A percentile compares a stretch with the other conserved stretches of the same genome.
These are phyloP conservation scores for Corythaeola cristata DNA, from an alignment of 2,113 vertebrate species.

Conservation along the genomic window DNA sequence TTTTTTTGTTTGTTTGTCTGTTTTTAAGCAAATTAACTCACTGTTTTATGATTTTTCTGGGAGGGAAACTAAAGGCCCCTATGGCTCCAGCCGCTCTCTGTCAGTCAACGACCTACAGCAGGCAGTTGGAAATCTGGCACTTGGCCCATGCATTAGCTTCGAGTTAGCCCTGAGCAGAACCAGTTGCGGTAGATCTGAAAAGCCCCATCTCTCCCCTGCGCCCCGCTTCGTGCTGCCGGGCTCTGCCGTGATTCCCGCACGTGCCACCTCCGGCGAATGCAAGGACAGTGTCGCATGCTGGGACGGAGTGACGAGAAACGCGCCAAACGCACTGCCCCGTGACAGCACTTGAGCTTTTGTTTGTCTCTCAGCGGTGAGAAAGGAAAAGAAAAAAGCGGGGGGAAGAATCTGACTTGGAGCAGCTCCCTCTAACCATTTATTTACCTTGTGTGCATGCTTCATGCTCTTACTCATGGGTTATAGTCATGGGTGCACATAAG, in stretches of 20 bases:
- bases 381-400: not conserved
- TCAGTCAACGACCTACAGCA: not conserved
- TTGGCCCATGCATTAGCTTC: not conserved
- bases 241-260: not conserved
- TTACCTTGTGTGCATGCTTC: constrained; percentile 15
- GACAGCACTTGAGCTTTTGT: not conserved
- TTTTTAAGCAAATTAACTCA: not conserved
- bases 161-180: not conserved
- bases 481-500: not conserved
- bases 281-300: not conserved
- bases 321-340: not conserved
- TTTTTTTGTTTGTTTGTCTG: not conserved
- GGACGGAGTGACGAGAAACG: not conserved
- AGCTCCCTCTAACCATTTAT: not conserved
- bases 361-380: not conserved
- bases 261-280: not conserved
- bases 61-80: not conserved
- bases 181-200: not conserved
- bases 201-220: not conserved
- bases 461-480: not conserved
- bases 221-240: not conserved
- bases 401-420: not conserved
- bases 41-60: not conserved
- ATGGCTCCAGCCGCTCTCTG: not conserved
- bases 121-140: not conserved